These are phyloP conservation scores for Loxodonta africana DNA, from an alignment of 2,113 vertebrate genomes.

Conservation along the genomic window DNA sequence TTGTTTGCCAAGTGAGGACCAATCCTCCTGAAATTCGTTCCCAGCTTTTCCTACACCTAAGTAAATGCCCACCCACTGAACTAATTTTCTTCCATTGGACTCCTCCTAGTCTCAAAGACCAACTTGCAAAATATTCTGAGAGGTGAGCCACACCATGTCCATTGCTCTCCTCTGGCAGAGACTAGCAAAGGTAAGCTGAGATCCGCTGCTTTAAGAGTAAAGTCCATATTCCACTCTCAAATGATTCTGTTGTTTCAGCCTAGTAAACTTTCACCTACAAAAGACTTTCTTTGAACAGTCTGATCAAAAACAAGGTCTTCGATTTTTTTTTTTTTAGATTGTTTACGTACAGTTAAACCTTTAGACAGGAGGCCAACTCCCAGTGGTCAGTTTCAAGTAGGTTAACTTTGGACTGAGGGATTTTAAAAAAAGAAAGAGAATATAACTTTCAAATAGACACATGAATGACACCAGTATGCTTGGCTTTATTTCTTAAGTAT, in stretches of 20 bases:
- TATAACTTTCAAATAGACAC: conserved; percentile 79
- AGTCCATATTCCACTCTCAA: conserved; percentile 62
- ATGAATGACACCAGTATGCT: conserved; percentile 9
- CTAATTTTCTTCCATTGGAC: neutral
- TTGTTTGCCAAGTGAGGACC: conserved; percentile 53
- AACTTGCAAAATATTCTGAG: conserved; percentile 22
- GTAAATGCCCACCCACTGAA: neutral
- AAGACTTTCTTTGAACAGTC: conserved; percentile 80
- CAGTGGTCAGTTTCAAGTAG: conserved; percentile 78
- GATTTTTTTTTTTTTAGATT: conserved; percentile 69
- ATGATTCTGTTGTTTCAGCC: conserved; percentile 74
- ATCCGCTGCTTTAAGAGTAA: neutral
- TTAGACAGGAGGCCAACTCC: conserved; percentile 75
- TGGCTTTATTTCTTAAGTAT: conserved; percentile 53
- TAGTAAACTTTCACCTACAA: conserved; percentile 86
- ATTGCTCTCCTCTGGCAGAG: neutral
- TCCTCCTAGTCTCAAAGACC: conserved; percentile 10
- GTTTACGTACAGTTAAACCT: conserved; percentile 78
- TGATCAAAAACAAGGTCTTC: conserved; percentile 85
- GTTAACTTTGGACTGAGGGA: conserved; percentile 85
- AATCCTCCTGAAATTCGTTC: conserved; percentile 6
- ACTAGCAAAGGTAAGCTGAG: neutral
- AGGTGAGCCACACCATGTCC: neutral
- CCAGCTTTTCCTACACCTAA: neutral
- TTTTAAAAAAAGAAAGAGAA: conserved; percentile 59